Percentiles rank a stretch among this genome's conserved stretches.
phyloP scores from a whole-genome alignment of 2,888 invertebrate genomes.

The Dione vanillae region DNA sequence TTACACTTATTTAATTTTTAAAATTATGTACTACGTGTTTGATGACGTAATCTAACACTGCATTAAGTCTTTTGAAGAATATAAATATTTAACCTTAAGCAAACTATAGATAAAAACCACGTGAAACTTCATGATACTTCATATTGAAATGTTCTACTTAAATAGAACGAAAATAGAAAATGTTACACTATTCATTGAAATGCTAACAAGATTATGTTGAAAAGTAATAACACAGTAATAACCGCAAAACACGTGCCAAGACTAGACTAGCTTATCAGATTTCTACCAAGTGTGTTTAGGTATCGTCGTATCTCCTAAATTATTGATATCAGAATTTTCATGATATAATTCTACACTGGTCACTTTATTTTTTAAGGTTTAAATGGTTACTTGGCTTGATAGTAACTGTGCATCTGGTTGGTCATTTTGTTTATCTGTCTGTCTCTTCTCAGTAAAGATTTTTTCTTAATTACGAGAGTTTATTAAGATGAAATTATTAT shows the following conservation, averaged over 20 bases:
- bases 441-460: no score
- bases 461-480: no score
- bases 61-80: no score
- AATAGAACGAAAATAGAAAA: slow-evolving; percentile 6
- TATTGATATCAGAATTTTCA: not conserved
- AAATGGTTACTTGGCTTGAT: not conserved
- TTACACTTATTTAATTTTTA: no score
- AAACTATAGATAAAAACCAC: no score
- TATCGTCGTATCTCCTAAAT: not conserved
- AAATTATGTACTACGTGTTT: no score
- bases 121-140: not conserved
- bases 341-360: not conserved
- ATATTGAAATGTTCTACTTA: not conserved
- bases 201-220: not conserved
- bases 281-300: not conserved
- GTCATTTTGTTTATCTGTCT: no score
- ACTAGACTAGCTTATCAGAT: not conserved
- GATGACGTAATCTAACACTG: no score
- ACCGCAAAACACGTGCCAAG: slow-evolving; percentile 2
- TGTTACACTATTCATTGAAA: not conserved
- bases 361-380: not conserved
- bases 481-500: no score
- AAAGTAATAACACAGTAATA: slow-evolving; percentile 8
- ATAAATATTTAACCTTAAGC: no score
- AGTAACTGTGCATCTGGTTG: no score